Conservation (phyloP, 2,888 invertebrate species). For the Mythimna albipuncta region DNA sequence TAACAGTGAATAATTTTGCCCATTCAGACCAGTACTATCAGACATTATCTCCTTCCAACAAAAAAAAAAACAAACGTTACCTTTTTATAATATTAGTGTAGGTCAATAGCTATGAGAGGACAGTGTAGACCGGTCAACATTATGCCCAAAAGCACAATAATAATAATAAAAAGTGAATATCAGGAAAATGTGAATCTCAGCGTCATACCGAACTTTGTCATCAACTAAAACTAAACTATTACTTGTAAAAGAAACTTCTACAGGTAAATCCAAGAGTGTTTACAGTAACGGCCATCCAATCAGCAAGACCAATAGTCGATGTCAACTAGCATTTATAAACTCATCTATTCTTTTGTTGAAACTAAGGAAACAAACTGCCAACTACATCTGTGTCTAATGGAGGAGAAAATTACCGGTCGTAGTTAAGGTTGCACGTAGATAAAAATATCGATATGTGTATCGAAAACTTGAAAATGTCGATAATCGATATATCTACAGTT, state of each 20-base stretch:
- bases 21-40: no score
- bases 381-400: slow-evolving; percentile 31
- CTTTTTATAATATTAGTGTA: no score
- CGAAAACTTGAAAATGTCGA: no score
- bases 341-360: slow-evolving; percentile 7
- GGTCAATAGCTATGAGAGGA: no score
- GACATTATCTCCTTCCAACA: no score
- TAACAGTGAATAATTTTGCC: no score
- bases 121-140: no score
- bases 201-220: not conserved
- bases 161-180: not conserved
- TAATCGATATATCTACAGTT: no score
- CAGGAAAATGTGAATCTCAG: not conserved
- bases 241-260: not conserved
- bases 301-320: slow-evolving; percentile 26
- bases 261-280: not conserved
- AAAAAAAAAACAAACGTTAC: no score
- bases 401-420: slow-evolving; percentile 22
- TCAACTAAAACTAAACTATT: not conserved
- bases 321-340: slow-evolving; percentile 32
- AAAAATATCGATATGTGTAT: no score
- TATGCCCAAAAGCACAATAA: no score
- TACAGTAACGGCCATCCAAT: slow-evolving; percentile 13
- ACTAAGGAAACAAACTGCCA: slow-evolving; percentile 19
- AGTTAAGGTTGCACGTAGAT: not conserved